Evolutionary conservation across 2,113 vertebrate species (phyloP).

Genomic region (Xerus inauris): DNA sequence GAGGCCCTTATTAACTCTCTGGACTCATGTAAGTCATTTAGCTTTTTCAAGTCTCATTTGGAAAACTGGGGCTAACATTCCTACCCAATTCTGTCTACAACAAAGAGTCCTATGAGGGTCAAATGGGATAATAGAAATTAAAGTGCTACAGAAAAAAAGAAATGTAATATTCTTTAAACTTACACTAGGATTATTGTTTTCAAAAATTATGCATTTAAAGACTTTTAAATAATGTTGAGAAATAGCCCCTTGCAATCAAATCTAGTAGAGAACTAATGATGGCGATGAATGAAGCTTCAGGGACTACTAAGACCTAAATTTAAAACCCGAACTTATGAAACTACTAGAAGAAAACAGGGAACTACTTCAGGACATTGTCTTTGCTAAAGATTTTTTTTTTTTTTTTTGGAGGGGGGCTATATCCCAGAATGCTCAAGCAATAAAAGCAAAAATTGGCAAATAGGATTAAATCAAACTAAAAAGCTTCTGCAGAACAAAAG

Average conservation of each 20-base stretch:
- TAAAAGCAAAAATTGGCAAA: background rate
- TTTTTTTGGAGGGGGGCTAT: too few species aligned
- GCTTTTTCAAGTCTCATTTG: background rate
- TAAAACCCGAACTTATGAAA: background rate
- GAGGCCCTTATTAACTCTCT: background rate
- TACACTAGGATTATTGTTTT: background rate
- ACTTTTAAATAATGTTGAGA: constrained; percentile 46
- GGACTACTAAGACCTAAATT: background rate
- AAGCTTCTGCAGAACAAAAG: background rate
- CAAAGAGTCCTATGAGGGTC: background rate
- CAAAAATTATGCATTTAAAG: constrained; percentile 40
- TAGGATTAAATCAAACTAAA: background rate
- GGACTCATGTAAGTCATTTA: background rate
- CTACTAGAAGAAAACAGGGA: background rate
- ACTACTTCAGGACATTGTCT: background rate
- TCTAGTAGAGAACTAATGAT: background rate
- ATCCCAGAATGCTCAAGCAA: background rate
- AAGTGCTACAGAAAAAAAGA: background rate
- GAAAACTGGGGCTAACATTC: background rate
- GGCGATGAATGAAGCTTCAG: background rate
- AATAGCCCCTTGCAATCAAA: background rate
- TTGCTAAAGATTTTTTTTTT: background rate
- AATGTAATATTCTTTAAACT: background rate
- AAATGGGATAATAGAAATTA: background rate
- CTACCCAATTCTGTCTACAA: background rate